Conservation (phyloP, 2,797 vertebrate species). For the Thunnus albacares region DNA sequence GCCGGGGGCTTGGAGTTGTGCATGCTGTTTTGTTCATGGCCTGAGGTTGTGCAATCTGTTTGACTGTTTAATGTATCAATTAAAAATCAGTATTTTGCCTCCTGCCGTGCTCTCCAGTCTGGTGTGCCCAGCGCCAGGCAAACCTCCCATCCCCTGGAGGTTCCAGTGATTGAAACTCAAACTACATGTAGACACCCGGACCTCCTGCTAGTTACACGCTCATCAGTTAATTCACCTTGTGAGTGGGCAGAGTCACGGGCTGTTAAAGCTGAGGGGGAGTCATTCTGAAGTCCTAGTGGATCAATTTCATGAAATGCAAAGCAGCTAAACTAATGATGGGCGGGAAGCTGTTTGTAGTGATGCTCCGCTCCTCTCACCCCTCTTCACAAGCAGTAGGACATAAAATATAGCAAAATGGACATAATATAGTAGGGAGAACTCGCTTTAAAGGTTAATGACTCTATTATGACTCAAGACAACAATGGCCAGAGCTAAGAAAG, state of each 20-base stretch:
- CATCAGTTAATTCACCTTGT: conserved; percentile 68
- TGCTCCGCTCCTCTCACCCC: neutral
- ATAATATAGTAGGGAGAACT: neutral
- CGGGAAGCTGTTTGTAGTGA: neutral
- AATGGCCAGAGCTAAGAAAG: no score
- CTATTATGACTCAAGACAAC: no score
- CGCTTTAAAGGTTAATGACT: no score
- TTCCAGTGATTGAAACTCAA: conserved; percentile 58
- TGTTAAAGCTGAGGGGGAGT: conserved; percentile 27
- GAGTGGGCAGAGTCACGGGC: conserved; percentile 49
- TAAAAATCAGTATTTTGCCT: conserved; percentile 82
- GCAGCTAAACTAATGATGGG: conserved; percentile 4
- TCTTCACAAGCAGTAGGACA: neutral
- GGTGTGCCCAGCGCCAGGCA: conserved; percentile 46
- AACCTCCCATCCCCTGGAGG: conserved; percentile 41
- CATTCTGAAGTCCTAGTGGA: neutral
- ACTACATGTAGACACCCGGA: conserved; percentile 50
- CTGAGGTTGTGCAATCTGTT: conserved; percentile 86
- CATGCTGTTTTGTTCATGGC: conserved; percentile 78
- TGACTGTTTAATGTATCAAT: conserved; percentile 86
- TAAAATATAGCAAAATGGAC: neutral
- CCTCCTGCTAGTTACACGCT: conserved; percentile 44
- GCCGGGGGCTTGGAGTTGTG: conserved; percentile 64
- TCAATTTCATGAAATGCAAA: neutral
- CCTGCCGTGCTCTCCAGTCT: conserved; percentile 65